Evolutionary conservation across 2,113 vertebrate species (phyloP).

Genomic region (Montifringilla adamsi): DNA sequence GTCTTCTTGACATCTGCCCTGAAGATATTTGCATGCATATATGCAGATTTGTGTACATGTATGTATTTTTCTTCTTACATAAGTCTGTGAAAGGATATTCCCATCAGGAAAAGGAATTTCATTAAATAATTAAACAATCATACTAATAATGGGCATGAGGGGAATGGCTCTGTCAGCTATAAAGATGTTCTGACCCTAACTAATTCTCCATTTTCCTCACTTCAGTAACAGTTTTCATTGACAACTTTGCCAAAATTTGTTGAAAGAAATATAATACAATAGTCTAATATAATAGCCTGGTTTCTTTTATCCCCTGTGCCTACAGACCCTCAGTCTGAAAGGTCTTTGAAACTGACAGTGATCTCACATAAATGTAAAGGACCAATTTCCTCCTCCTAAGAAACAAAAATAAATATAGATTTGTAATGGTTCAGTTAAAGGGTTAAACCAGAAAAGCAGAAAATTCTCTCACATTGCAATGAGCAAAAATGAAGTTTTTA

Average conservation of each 20-base stretch:
- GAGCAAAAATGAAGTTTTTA: not conserved
- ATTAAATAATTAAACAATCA: not conserved
- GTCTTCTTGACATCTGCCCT: not conserved
- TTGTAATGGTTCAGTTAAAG: not conserved
- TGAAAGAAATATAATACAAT: not conserved
- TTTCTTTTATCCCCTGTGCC: not conserved
- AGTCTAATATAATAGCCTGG: not conserved
- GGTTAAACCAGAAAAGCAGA: not conserved
- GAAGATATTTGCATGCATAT: not conserved
- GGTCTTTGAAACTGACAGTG: not conserved
- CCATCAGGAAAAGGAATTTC: not conserved
- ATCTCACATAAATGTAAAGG: not conserved
- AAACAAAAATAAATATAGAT: not conserved
- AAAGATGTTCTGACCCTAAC: not conserved
- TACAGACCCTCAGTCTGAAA: not conserved
- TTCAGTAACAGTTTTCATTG: not conserved
- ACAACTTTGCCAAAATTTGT: not conserved
- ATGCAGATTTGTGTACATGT: not conserved
- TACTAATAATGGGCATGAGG: rapidly evolving
- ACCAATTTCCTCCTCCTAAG: not conserved
- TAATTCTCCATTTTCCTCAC: not conserved
- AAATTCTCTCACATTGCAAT: not conserved
- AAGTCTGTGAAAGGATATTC: not conserved
- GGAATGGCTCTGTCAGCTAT: not conserved
- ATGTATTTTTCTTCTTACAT: not conserved